Evolutionary conservation across 2,888 invertebrate genomes (phyloP).

Genomic region (Parelbella ahira): DNA sequence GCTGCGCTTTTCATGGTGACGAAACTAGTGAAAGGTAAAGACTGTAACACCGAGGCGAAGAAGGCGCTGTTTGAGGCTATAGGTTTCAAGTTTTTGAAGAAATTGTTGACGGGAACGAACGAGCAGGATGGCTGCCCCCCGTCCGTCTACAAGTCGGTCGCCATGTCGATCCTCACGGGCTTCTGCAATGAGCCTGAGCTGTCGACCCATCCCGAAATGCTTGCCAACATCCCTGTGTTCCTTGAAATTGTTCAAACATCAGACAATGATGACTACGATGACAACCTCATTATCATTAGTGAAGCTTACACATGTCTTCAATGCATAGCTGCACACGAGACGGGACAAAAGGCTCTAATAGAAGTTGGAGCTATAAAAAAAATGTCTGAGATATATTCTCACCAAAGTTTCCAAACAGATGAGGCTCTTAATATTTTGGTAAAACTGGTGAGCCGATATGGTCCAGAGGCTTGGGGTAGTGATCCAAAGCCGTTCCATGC

Average conservation of each 20-base stretch:
- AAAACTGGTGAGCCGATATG: slow-evolving; percentile 86
- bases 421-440: slow-evolving; percentile 91
- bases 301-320: slow-evolving; percentile 92
- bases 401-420: slow-evolving; percentile 94
- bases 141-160: slow-evolving; percentile 94
- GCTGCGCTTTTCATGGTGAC: slow-evolving; percentile 95
- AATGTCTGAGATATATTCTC: slow-evolving; percentile 92
- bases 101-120: slow-evolving; percentile 86
- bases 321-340: slow-evolving; percentile 88
- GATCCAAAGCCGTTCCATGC: slow-evolving; percentile 90
- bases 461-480: slow-evolving; percentile 87
- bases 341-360: slow-evolving; percentile 89
- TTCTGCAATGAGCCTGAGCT: slow-evolving; percentile 91
- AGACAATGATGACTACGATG: slow-evolving; percentile 91
- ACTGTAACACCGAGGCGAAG: slow-evolving; percentile 88
- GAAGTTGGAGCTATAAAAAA: slow-evolving; percentile 88
- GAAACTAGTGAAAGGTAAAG: slow-evolving; percentile 91
- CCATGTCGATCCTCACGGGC: slow-evolving; percentile 91
- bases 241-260: slow-evolving; percentile 91
- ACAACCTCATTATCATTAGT: slow-evolving; percentile 91
- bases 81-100: slow-evolving; percentile 91
- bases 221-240: slow-evolving; percentile 90
- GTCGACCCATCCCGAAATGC: slow-evolving; percentile 90
- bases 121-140: slow-evolving; percentile 94
- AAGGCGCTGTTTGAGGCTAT: slow-evolving; percentile 93